Base-by-base conservation (phyloP, 2,113 vertebrate species). In the Sakesphorus luctuosus region DNA sequence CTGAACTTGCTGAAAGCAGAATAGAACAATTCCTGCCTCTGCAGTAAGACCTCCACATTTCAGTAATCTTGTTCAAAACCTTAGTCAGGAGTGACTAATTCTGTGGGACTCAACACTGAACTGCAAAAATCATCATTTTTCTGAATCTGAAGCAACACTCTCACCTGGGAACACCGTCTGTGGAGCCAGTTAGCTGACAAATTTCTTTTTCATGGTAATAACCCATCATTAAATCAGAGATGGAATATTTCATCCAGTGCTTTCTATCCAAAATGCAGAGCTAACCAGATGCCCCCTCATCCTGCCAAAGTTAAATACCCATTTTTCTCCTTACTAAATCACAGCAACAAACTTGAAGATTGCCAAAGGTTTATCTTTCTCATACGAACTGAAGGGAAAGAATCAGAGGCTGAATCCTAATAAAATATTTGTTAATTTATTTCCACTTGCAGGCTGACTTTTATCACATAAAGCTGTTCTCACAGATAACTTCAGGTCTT, bases 131-230 rank as follows among this genome's bases (percentile, higher is more conserved):
- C 28, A 46, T 85, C 7, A 53, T 87, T 84, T 87, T 78, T 76
- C 78, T 61, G 12, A 55, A 36, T 56, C 44, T 7, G 4, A 91
- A 96, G 67, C 23, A 38, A 67, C 94, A 63, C 24, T 8, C 26
- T 74, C 52, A 75, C 67, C 62, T 91, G 58, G 53, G 74, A 93
- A 50, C 40, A 69, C 74, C 71, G 80, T 74, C 49, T 69, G 67
- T 76, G 36, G 4, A 87, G 90, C 62, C 87, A 68, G 81, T 47
- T 73, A 91, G 62, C 71, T 94, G 63, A 93, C 58, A 85, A 89
- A 93, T 80, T 56, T 68, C 14, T 81, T 89, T 75, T 87, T 72
- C 65, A 50, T 93, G 61, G 17, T 31, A 93, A 72, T 56, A 84
- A 35, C 26, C 56, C 74, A 61, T 69, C 49, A 66, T 88, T 93